Base-by-base conservation (phyloP, 92 coral and sea anemone genomes). In the Diadumene lineata region DNA sequence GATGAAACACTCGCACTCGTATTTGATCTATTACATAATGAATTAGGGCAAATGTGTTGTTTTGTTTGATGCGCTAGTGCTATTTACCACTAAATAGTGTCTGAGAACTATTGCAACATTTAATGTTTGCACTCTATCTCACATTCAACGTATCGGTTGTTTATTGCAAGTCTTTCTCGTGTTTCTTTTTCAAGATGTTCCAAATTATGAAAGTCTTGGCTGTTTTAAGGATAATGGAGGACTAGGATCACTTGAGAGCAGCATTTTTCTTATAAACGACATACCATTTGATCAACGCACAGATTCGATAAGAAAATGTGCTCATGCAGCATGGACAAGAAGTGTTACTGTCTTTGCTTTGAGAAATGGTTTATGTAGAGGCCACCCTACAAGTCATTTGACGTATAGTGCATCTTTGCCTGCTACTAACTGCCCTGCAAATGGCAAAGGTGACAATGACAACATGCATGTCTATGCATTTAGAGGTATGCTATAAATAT, bases 291-390 rank as follows among this genome's bases (percentile, higher is more conserved):
- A n/a, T 7, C 11, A 10, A 7, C 77, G 77, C 32, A 44, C 44
- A 34, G 25, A 73, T 34, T 50, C 78, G 1, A 73, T 73, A 24
- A 25, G 27, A 21, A 73, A 73, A 30, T 73, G 78, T 57, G 78
- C 78, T 18, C 48, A 55, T 6, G 53, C 56, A 13, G 66, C 78
- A 16, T 11, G 55, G 23, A 58, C 33, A 29, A 2, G 31, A 4
- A 55, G 78, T 23, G 30, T 16, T 28, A 1, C 56, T 7, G 78
- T 73, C 21, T 73, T 73, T 58, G 78, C 43, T n/a, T 17, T 73
- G 7, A 73, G 38, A n/a, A 58, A 73, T 27, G 78, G 78, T 7
- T n/a, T 31, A 1, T 73, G 78, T 31, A 48, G 50, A 32, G 38
- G 68, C 4, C 17, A 19, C 13, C 7, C 50, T 10, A 11, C n/a